Evolutionary conservation across 1,140 invertebrate species (phyloP).

Genomic region (Philaenus spumarius): DNA sequence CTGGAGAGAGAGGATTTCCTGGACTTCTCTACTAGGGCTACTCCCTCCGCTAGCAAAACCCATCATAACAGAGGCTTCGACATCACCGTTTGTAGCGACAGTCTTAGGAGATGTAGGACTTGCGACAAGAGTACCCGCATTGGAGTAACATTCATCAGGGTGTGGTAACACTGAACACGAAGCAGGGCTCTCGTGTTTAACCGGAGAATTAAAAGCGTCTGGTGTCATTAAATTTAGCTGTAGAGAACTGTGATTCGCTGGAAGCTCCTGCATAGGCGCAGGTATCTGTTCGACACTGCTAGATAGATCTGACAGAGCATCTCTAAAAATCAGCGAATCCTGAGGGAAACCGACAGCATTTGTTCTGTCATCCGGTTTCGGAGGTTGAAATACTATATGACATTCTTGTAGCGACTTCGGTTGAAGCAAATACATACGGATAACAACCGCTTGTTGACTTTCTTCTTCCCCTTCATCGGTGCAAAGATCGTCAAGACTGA

Average conservation of each 20-base stretch:
- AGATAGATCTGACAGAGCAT: conserved; percentile 2
- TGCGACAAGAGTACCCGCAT: not conserved
- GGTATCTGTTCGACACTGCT: not conserved
- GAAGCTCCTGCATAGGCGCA: not conserved
- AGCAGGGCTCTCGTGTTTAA: conserved; percentile 5
- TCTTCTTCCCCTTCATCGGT: conserved; percentile 40
- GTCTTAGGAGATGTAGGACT: not conserved
- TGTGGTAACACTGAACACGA: not conserved
- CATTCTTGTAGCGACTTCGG: conserved; percentile 84
- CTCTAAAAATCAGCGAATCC: not conserved
- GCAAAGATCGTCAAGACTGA: conserved; percentile 23
- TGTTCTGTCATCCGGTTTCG: conserved; percentile 25
- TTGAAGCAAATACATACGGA: conserved; percentile 78
- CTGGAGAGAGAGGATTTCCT: conserved; percentile 49
- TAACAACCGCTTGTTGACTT: conserved; percentile 42
- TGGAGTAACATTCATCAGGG: not conserved
- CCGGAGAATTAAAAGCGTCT: conserved; percentile 71
- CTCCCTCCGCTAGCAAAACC: conserved; percentile 57
- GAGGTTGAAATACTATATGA: conserved; percentile 66
- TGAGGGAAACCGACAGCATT: not conserved
- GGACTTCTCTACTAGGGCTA: conserved; percentile 79
- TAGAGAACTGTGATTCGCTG: conserved; percentile 11
- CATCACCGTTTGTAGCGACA: not conserved
- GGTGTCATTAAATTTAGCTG: conserved; percentile 70
- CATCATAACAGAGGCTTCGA: not conserved